Conservation (phyloP, 2,797 vertebrate species). For the Arrhamphus sclerolepis region DNA sequence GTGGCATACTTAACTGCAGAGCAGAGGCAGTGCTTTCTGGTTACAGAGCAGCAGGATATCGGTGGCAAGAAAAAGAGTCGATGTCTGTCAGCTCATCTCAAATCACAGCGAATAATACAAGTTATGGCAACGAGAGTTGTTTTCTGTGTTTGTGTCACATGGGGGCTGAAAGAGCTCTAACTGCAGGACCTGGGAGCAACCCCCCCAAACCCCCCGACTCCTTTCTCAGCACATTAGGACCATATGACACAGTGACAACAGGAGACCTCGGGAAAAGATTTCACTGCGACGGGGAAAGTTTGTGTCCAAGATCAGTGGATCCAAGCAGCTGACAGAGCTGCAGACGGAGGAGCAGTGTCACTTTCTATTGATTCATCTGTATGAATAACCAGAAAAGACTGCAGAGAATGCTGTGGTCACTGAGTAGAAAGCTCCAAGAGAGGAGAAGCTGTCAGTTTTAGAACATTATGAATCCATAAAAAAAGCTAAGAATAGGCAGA, state of each 20-base stretch:
- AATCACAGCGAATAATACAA: constrained; percentile 21
- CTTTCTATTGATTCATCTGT: constrained; percentile 49
- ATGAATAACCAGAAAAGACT: constrained; percentile 42
- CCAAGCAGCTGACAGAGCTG: constrained; percentile 20
- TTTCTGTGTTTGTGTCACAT: constrained; percentile 41
- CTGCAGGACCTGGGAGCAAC: constrained; percentile 21
- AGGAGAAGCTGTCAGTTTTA: constrained; percentile 19
- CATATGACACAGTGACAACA: constrained; percentile 52
- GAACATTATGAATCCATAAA: constrained; percentile 32
- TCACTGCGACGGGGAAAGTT: constrained; percentile 21
- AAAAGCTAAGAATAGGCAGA: constrained; percentile 16
- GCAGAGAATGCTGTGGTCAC: constrained; percentile 25
- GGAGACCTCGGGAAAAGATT: constrained; percentile 43
- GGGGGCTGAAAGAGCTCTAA: constrained; percentile 19
- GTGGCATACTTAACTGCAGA: constrained; percentile 40
- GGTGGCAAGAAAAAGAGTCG: constrained; percentile 18
- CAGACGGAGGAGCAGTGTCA: constrained; percentile 26
- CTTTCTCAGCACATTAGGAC: constrained; percentile 46
- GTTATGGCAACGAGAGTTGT: constrained; percentile 12
- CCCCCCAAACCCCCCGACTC: not conserved
- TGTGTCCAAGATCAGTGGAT: constrained; percentile 22
- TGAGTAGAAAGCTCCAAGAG: constrained; percentile 25
- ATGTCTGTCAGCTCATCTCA: constrained; percentile 42
- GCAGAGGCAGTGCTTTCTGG: constrained; percentile 28
- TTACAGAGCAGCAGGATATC: constrained; percentile 36